These are phyloP conservation scores for Danio tinwini DNA, from an alignment of 2,797 vertebrate species.

Conservation along the genomic window DNA sequence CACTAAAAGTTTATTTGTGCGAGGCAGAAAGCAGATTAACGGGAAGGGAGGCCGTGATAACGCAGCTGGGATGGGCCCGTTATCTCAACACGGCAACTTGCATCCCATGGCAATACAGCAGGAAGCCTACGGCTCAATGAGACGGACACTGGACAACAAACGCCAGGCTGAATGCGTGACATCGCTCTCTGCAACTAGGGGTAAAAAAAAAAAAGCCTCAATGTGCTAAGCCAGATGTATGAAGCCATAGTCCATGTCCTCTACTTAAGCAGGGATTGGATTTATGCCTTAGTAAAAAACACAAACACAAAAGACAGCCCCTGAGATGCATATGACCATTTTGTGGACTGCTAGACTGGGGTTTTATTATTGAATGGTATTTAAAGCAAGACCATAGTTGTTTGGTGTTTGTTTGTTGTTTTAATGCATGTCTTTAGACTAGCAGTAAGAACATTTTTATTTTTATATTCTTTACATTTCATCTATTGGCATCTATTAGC, in stretches of 20 bases:
- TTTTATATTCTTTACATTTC: background rate
- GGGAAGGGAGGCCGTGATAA: conserved; percentile 51
- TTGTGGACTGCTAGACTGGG: background rate
- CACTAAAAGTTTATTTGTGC: conserved; percentile 49
- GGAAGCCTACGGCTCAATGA: conserved; percentile 41
- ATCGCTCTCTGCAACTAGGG: conserved; percentile 27
- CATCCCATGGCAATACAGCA: conserved; percentile 42
- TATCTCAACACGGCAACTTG: conserved; percentile 56
- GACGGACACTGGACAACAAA: conserved; percentile 41
- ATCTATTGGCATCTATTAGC: background rate
- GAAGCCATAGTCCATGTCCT: conserved; percentile 10
- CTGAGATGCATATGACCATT: conserved; percentile 2
- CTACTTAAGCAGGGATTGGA: conserved; percentile 25
- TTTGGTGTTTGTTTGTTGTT: background rate
- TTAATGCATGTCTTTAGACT: background rate
- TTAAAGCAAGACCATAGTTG: background rate
- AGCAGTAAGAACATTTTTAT: background rate
- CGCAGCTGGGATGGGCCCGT: conserved; percentile 50
- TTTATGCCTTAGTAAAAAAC: conserved; percentile 20
- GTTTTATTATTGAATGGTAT: background rate
- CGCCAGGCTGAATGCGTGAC: conserved; percentile 40
- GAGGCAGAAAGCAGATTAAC: conserved; percentile 62
- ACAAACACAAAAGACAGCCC: background rate
- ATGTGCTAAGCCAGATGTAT: conserved; percentile 26
- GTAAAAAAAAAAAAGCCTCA: conserved; percentile 20